Evolutionary conservation across 2,113 vertebrate genomes (phyloP), one percentile per base, ranked within the genome.

Genomic region (Dissostichus mawsoni): DNA sequence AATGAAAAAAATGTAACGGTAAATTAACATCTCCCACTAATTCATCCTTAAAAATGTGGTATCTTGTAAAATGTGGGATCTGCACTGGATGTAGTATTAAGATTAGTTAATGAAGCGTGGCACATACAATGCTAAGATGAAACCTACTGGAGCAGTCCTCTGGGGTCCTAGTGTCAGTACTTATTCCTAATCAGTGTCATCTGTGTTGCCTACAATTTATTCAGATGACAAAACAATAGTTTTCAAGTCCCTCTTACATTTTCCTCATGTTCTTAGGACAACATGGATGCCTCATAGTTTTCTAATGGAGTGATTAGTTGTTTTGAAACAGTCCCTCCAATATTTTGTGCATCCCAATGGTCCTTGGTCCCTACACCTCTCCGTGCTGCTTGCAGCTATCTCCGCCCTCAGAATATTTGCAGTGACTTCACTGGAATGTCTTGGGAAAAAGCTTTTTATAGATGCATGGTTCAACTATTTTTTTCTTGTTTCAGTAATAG

Each of bases 361-460:
- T 81, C 82, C 59, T 18, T n/a, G 17, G 69, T 76, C 48, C 65
- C 1, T n/a, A 12, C 25, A 68, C 48, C 66, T 23, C 25, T 78
- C 75, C 63, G 23, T 25, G 55, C 63, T 33, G 47, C 61, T 79
- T 7, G 17, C 51, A 64, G 78, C 69, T 45, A 33, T 68, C 52
- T 68, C 78, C 66, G 84, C 78, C 85, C 78, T 76, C 65, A 74
- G 76, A 68, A 85, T 86, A 76, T 91, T 85, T 91, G 85, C 86
- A 58, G 70, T 62, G 64, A 72, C 89, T 70, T 76, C 74, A 73
- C 44, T 89, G 91, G 92, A 93, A 93, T 93, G 92, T 90, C 90
- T 93, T 90, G 89, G 88, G 90, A 93, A 82, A 29, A 44, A 11
- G 73, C 88, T 92, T 93, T 94, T 91, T 91, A 87, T 94, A 92